Conservation (phyloP, 2,888 invertebrate genomes). For the Cryptophagus acutangulus region DNA sequence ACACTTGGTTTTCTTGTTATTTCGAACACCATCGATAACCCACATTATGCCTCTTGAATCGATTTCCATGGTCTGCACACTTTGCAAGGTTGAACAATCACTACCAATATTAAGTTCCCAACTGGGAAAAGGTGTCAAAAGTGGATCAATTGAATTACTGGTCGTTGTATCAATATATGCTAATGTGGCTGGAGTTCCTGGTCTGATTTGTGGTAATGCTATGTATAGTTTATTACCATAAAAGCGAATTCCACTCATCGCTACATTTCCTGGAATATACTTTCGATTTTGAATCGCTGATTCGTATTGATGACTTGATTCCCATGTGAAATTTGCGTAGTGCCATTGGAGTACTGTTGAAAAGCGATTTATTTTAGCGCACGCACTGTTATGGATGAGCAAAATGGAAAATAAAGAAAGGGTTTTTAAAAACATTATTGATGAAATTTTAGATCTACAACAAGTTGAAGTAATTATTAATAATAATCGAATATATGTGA, state of each 20-base stretch:
- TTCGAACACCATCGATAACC: conserved; percentile 61
- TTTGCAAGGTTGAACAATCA: conserved; percentile 60
- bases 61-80: conserved; percentile 67
- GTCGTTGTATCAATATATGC: conserved; percentile 50
- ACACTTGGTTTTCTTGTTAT: conserved; percentile 56
- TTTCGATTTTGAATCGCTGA: conserved; percentile 53
- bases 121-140: conserved; percentile 61
- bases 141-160: conserved; percentile 48
- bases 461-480: no score
- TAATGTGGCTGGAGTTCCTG: conserved; percentile 66
- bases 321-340: conserved; percentile 64
- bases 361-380: no score
- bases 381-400: no score
- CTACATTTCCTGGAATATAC: conserved; percentile 63
- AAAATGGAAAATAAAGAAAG: no score
- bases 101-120: conserved; percentile 61
- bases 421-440: no score
- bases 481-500: no score
- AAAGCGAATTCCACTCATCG: conserved; percentile 63
- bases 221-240: conserved; percentile 63
- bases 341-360: conserved; percentile 61
- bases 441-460: no score
- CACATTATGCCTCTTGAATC: conserved; percentile 65
- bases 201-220: conserved; percentile 61
- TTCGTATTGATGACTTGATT: conserved; percentile 53